Evolutionary conservation across 2,888 invertebrate species (phyloP).

Genomic region (Nomada fabriciana): DNA sequence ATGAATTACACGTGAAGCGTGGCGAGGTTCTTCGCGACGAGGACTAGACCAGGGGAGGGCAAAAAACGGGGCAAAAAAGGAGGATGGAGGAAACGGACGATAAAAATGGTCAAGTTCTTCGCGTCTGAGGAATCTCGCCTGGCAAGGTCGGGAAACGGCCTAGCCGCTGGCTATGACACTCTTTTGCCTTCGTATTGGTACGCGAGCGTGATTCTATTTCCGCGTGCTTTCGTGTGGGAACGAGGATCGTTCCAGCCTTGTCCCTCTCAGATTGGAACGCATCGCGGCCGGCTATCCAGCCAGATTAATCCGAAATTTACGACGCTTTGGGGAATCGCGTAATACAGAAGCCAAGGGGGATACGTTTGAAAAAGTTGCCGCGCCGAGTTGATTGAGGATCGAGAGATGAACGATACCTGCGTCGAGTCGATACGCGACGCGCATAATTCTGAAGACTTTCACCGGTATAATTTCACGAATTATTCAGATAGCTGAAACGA

Average conservation of each 20-base stretch:
- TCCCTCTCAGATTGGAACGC: background rate
- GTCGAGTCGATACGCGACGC: background rate
- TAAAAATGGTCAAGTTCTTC: slow-evolving; percentile 73
- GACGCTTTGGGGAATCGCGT: background rate
- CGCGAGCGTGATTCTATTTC: slow-evolving; percentile 49
- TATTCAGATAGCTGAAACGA: background rate
- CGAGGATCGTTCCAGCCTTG: background rate
- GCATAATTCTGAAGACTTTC: background rate
- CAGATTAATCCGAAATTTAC: background rate
- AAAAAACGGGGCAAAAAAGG: slow-evolving; percentile 44
- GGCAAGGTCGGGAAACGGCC: slow-evolving; percentile 81
- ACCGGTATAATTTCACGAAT: background rate
- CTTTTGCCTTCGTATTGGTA: slow-evolving; percentile 50
- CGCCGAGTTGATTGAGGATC: background rate
- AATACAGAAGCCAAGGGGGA: background rate
- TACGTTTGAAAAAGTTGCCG: background rate
- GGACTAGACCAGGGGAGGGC: slow-evolving; percentile 22
- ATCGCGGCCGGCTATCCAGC: no score
- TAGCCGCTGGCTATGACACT: slow-evolving; percentile 76
- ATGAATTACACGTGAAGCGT: slow-evolving; percentile 32
- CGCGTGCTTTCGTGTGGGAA: slow-evolving; percentile 24
- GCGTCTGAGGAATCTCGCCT: slow-evolving; percentile 78
- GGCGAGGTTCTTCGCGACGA: slow-evolving; percentile 11
- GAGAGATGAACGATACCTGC: background rate
- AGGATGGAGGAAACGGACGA: slow-evolving; percentile 55